Evolutionary conservation across 2,797 vertebrate genomes (phyloP), one percentile per base, ranked within the genome.

Genomic region (Brotula barbata): DNA sequence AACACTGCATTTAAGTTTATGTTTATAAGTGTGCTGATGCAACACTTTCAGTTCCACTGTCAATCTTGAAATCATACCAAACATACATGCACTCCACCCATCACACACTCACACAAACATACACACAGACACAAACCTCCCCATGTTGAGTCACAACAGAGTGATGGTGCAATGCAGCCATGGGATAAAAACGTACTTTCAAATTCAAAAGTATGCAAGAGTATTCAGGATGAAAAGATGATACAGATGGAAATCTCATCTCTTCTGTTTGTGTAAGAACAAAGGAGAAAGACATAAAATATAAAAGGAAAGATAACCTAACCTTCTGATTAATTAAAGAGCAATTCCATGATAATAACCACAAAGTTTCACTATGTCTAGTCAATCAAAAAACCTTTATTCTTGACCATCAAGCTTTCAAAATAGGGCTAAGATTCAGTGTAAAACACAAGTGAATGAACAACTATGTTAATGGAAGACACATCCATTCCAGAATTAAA

Each of bases 381-480:
- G 47, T 86, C 53, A 64, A 64, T 78, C 68, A 82, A 64, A 87
- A 36, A 71, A 52, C 64, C 47, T 89, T 89, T 88, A 88, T 89
- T 90, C 65, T 80, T 81, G 37, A 75, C 73, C 56, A 72, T 74
- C 70, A 87, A 78, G 61, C 64, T 74, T 85, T 58, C 58, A 73
- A 68, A 80, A 71, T 40, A 50, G 68, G 48, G 65, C 57, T 60
- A 74, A 66, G 42, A 54, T 70, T 53, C 7, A 60, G 65, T 55
- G 79, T 31, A 60, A 83, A 83, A 81, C 48, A 73, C 58, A 53
- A 63, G 57, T 75, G 28, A 80, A 37, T 59, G 17, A 61, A 58
- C 28, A 69, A 44, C 63, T 71, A 61, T 19, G 71, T 71, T 59
- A 66, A 69, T 72, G 33, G 48, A 62, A 70, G 68, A 85, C 65